A percentile compares a stretch with the other conserved stretches of the same genome.
Evolutionary conservation across 2,888 invertebrate species (phyloP).

Genomic region (Orchestes rusci): DNA sequence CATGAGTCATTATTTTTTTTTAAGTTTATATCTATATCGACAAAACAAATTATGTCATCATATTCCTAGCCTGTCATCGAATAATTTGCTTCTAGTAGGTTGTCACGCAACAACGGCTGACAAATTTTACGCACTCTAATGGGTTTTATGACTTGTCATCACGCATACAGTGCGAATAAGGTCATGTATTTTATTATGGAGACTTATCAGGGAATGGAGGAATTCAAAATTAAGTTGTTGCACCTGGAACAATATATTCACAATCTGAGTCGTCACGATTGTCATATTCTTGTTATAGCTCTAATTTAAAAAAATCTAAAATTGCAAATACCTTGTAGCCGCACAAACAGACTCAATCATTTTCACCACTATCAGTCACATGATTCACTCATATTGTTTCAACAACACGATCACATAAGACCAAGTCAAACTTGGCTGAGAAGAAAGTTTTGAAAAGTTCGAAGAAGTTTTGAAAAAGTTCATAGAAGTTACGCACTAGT

Average conservation of each 20-base stretch:
- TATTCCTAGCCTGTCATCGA: conserved; percentile 14
- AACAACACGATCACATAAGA: conserved; percentile 13
- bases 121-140: conserved; percentile 21
- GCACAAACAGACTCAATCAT: conserved; percentile 23
- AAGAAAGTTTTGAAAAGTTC: conserved; percentile 8
- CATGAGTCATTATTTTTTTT: not conserved
- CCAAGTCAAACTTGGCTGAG: conserved; percentile 1
- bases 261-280: too few relatives aligned
- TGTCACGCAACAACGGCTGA: conserved; percentile 17
- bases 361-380: conserved; percentile 17
- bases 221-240: too few relatives aligned
- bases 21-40: conserved; percentile 15
- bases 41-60: conserved; percentile 24
- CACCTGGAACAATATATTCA: too few relatives aligned
- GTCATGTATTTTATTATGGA: too few relatives aligned
- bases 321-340: conserved; percentile 15
- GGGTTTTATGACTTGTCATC: conserved; percentile 9
- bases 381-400: conserved; percentile 15
- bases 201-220: too few relatives aligned
- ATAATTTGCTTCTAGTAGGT: conserved; percentile 17
- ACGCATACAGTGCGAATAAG: too few relatives aligned
- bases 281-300: too few relatives aligned
- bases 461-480: conserved; percentile 11
- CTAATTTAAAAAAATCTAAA: too few relatives aligned
- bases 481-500: conserved; percentile 11